Evolutionary conservation across 2,888 invertebrate genomes (phyloP), one percentile per base, ranked within the genome.

Genomic region (Sycophila texana): DNA sequence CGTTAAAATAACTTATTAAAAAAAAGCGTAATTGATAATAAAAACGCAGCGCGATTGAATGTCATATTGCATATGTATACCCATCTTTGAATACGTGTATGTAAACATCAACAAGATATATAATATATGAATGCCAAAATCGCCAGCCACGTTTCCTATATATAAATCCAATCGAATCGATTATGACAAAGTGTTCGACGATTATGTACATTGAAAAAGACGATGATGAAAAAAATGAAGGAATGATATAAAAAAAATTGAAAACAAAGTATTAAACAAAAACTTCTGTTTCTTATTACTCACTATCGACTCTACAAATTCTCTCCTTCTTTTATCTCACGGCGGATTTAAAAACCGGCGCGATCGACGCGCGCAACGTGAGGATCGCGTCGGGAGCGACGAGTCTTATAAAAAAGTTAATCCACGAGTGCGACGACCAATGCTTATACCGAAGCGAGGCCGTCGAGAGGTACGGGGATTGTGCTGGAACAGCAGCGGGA

Each of bases 101-200:
- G 81, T 82, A 80, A 78, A 80, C 81, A 82, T 81, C 82, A 81
- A 81, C 85, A 82, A 85, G 84, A 83, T 75, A 74, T 74, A 67
- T 67, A 60, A 67, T 60, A 75, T 30, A 67, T 74, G 65, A 75
- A 85, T 87, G 86, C 84, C 84, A 84, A 85, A 39, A 84, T 85
- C 82, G 84, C 81, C 84, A 84, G 84, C 86, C 84, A 85, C 83
- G 84, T 85, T 85, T 84, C 82, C 84, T 83, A 84, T 85, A 67
- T 47, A 66, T 66, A 74, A 14, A 66, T 39, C 18, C 47, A 65
- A n/a, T 55, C 65, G 65, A 55, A 72, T 55, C 22, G 22, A 63
- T 30, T 55, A 57, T 39, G 39, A 73, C n/a, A 22, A 66, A 20
- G 67, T 58, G 51, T 74, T 66, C 57, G 66, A 66, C 57, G 53